Evolutionary conservation across 1,140 invertebrate genomes (phyloP).

Genomic region (Nautilus pompilius): DNA sequence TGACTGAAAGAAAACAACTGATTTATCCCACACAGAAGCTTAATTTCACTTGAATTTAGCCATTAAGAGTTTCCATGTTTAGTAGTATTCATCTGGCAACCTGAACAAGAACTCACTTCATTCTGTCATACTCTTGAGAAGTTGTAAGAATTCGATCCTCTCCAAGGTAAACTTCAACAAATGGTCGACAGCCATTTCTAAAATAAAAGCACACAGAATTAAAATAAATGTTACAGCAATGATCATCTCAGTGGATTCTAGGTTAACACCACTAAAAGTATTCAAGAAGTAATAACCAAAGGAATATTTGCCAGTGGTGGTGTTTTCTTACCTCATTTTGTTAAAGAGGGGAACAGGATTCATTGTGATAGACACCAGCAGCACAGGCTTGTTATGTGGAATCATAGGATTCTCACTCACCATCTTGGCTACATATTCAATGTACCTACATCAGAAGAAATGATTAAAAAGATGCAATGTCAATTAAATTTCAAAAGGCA

Average conservation of each 20-base stretch:
- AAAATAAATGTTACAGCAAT: conserved; percentile 10
- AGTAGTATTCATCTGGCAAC: too few relatives aligned
- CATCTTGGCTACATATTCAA: conserved; percentile 78
- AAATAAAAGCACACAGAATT: conserved; percentile 18
- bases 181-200: conserved; percentile 89
- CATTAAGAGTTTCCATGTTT: too few relatives aligned
- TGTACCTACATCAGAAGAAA: conserved; percentile 62
- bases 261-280: too few relatives aligned
- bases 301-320: neutral
- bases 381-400: conserved; percentile 75
- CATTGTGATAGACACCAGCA: conserved; percentile 73
- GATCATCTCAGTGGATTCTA: too few relatives aligned
- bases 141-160: conserved; percentile 81
- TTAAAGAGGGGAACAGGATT: conserved; percentile 89
- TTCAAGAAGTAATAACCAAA: conserved; percentile 2
- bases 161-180: conserved; percentile 86
- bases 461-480: neutral
- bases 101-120: conserved; percentile 56
- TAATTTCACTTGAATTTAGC: too few relatives aligned
- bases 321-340: conserved; percentile 70
- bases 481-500: neutral
- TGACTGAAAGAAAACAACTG: too few relatives aligned
- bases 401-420: conserved; percentile 52
- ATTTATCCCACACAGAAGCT: too few relatives aligned
- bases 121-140: conserved; percentile 82